Base-by-base conservation (phyloP, 2,113 vertebrate species). In the Acanthisitta chloris region DNA sequence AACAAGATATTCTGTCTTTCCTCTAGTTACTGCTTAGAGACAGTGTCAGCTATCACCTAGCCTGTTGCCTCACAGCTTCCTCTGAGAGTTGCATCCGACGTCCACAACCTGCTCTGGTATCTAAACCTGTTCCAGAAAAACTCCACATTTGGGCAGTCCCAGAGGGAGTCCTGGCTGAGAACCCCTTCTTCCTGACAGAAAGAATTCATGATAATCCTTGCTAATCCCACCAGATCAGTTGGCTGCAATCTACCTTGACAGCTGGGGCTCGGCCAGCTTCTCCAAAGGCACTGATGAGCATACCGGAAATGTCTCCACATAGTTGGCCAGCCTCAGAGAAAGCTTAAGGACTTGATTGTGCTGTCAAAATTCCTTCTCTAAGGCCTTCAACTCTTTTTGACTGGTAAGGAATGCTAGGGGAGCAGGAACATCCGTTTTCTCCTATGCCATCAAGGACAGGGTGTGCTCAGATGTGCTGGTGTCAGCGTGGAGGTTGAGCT, bases 241-340 rank as follows among this genome's bases (percentile, higher is more conserved):
- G 64, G 54, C 51, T 84, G 84, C 67, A 80, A 69, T 88, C 67
- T 65, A 81, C 42, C 76, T 83, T 86, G 85, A 96, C 91, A 96
- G 92, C 54, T 92, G 95, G 38, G 81, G 21, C 38, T 80, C 74
- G 66, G 38, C 59, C 79, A 95, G 58, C 62, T 80, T 91, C 81
- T 91, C 87, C 58, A 85, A 76, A 94, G 80, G 45, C 87, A 61
- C 33, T 34, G 57, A 95, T 38, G 79, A 38, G 92, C 81, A 90
- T 94, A 92, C 81, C 43, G 17, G 67, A 88, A 88, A 96, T 64
- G 66, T 86, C 84, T 95, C 55, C 31, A 38, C 0, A 0, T 54
- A 76, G 33, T n/a, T 69, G 73, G 66, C 40, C 72, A 73, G 81
- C 36, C 85, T 73, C 67, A 55, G 79, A 90, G 69, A 88, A 96